These are phyloP conservation scores for Trinorchestia longiramus DNA, from an alignment of 1,140 invertebrate species.

Conservation along the genomic window DNA sequence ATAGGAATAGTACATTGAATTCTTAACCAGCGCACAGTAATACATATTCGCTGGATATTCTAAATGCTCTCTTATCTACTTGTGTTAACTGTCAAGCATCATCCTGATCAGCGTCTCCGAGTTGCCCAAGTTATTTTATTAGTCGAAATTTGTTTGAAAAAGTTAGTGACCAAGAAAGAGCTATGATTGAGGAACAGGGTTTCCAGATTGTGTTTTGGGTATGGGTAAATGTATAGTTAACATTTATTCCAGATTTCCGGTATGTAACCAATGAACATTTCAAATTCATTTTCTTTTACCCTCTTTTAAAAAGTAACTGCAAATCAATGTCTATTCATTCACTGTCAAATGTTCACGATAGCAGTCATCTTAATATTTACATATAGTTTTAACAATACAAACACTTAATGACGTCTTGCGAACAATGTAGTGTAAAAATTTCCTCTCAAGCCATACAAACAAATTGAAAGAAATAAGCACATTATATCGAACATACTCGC, in stretches of 20 bases:
- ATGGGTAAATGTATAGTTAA: not conserved
- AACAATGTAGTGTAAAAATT: too few species aligned
- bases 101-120: too few species aligned
- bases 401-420: too few species aligned
- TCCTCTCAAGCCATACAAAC: too few species aligned
- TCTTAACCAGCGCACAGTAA: not conserved
- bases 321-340: not conserved
- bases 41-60: not conserved
- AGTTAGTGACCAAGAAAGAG: too few species aligned
- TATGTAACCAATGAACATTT: not conserved
- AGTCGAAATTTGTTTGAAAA: too few species aligned
- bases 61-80: not conserved
- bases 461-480: not conserved
- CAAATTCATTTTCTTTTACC: not conserved
- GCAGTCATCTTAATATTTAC: too few species aligned
- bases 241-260: not conserved
- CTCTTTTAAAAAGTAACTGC: not conserved
- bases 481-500: not conserved
- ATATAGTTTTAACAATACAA: too few species aligned
- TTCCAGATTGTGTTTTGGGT: not conserved
- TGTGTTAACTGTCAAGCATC: too few species aligned
- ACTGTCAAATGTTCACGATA: not conserved
- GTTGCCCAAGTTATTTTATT: too few species aligned
- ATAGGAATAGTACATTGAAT: not conserved
- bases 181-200: not conserved